Evolutionary conservation across 2,888 invertebrate genomes (phyloP).

Genomic region (Flexamia atlantica): DNA sequence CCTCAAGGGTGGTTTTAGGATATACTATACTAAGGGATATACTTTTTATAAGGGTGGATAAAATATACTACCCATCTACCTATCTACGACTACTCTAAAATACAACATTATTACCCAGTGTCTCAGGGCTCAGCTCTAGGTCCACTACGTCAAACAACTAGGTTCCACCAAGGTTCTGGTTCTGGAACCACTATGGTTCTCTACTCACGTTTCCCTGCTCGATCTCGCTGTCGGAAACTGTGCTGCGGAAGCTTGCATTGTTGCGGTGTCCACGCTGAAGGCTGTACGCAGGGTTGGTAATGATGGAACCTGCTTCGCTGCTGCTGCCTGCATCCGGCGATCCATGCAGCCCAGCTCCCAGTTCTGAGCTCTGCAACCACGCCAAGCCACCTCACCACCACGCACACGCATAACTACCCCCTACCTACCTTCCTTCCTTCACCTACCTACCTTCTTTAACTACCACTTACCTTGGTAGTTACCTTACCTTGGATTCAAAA

Average conservation of each 20-base stretch:
- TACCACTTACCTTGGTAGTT: background rate
- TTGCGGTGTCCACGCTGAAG: slow-evolving; percentile 84
- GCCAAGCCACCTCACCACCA: slow-evolving; percentile 47
- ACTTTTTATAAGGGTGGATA: no score
- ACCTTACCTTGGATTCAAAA: background rate
- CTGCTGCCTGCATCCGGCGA: slow-evolving; percentile 73
- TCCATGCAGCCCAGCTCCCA: slow-evolving; percentile 81
- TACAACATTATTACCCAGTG: no score
- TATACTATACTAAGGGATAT: no score
- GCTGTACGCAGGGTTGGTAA: slow-evolving; percentile 87
- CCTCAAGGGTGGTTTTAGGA: no score
- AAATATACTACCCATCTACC: no score
- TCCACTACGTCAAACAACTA: no score
- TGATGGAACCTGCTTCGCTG: slow-evolving; percentile 86
- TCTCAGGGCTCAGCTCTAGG: no score
- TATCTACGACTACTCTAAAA: no score
- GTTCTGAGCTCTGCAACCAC: slow-evolving; percentile 69
- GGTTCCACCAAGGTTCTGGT: background rate
- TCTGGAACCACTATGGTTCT: background rate
- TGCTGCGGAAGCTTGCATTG: slow-evolving; percentile 88
- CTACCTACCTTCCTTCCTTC: background rate
- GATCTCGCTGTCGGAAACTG: slow-evolving; percentile 96
- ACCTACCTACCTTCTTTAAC: no score
- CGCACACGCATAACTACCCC: slow-evolving; percentile 3
- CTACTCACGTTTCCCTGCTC: slow-evolving; percentile 91